Evolutionary conservation across 2,113 vertebrate species (phyloP).

Genomic region (Xiphophorus couchianus): DNA sequence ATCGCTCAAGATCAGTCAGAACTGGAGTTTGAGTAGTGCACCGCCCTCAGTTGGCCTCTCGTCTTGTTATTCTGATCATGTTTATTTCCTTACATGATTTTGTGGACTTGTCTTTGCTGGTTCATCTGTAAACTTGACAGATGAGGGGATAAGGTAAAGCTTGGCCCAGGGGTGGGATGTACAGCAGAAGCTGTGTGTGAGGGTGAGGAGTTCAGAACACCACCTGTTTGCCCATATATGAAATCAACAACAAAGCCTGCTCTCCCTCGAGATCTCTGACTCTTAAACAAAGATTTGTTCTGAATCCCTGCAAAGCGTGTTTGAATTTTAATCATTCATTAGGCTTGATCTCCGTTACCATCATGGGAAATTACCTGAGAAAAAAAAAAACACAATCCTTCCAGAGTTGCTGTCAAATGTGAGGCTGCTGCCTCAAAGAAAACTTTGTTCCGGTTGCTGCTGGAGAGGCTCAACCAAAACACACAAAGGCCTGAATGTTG

Average conservation of each 20-base stretch:
- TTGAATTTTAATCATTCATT: slow-evolving; percentile 55
- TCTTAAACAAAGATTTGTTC: slow-evolving; percentile 60
- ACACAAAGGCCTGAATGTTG: slow-evolving; percentile 35
- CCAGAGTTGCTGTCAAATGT: slow-evolving; percentile 43
- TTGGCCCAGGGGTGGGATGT: slow-evolving; percentile 54
- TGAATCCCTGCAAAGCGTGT: slow-evolving; percentile 33
- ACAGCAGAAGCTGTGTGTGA: slow-evolving; percentile 19
- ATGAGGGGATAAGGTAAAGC: slow-evolving; percentile 61
- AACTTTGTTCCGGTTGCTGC: slow-evolving; percentile 31
- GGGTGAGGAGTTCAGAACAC: slow-evolving; percentile 40
- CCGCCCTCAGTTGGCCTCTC: slow-evolving; percentile 13
- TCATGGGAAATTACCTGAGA: slow-evolving; percentile 49
- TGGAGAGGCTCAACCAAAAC: neutral
- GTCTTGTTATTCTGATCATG: slow-evolving; percentile 37
- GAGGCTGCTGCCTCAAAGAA: slow-evolving; percentile 10
- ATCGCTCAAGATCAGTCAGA: neutral
- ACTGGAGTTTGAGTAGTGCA: too few relatives aligned
- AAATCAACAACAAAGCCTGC: slow-evolving; percentile 3
- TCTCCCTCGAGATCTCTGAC: slow-evolving; percentile 38
- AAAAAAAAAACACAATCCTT: slow-evolving; percentile 20
- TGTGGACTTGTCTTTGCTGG: slow-evolving; percentile 13
- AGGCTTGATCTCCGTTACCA: slow-evolving; percentile 44
- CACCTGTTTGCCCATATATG: slow-evolving; percentile 50
- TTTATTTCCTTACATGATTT: slow-evolving; percentile 22
- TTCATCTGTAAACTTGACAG: slow-evolving; percentile 36